Base-by-base conservation (phyloP, 1,140 invertebrate species). In the Lepeophtheirus salmonis region DNA sequence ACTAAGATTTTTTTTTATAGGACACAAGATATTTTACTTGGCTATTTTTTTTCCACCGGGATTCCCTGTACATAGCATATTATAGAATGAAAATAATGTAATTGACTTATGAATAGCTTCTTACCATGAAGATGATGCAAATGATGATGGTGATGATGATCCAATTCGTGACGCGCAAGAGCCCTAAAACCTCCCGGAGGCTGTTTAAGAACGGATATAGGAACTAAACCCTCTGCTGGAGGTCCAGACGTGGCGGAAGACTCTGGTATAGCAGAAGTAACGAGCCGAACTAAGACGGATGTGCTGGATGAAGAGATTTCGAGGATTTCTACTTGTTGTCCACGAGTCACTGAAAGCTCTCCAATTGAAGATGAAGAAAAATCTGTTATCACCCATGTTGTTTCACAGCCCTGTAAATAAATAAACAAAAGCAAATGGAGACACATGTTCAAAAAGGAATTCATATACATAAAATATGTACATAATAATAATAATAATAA, bases 291-390 rank as follows among this genome's bases (percentile, higher is more conserved):
- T 14, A 65, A 79, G 68, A 74, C 80, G 81, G 73, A 77, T 66
- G 77, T 65, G 66, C 75, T 67, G 60, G 69, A 64, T 65, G 71
- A 69, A 63, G 76, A 75, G 53, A 80, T 74, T 66, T 92, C 89
- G 54, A 94, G 69, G 55, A 94, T 81, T 68, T 94, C 89, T 50
- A 94, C 89, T 71, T 92, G 88, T 71, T 92, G 89, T 10, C 86
- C 86, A 68, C 88, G 88, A 50, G 72, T 75, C 6, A 90, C 86
- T 20, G 77, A 80, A 62, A 89, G 68, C 69, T 89, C 86, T 26
- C 80, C 79, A 57, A 79, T 79, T 1, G 76, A 71, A 2, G 79
- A 69, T 12, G 84, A 83, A n/a, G 73, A 74, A 68, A 85, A 82
- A 69, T 89, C 86, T 17, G 80, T 79, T 12, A 89, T 77, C 59